Conservation (phyloP, 2,888 invertebrate species). For the Dasysyrphus albostriatus region DNA sequence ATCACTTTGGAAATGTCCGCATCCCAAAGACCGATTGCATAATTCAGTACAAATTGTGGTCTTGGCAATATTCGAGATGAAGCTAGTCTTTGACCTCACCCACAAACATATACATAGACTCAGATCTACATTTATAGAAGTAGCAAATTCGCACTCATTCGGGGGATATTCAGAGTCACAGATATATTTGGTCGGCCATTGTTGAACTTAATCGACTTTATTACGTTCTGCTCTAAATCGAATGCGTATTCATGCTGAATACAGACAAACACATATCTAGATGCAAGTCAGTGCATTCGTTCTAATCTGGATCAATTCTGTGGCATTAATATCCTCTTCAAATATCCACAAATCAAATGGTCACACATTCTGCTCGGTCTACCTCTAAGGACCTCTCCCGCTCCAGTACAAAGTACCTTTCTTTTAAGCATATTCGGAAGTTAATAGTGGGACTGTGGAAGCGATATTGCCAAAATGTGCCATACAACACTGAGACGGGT, state of each 20-base stretch:
- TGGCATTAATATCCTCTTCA: slow-evolving; percentile 65
- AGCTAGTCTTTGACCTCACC: slow-evolving; percentile 45
- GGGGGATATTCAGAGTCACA: background rate
- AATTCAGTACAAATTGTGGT: slow-evolving; percentile 69
- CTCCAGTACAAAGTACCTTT: slow-evolving; percentile 4
- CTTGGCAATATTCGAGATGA: slow-evolving; percentile 41
- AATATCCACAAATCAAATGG: slow-evolving; percentile 71
- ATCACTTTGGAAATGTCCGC: slow-evolving; percentile 36
- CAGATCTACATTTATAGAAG: no score
- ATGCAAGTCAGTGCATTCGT: slow-evolving; percentile 33
- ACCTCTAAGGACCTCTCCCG: slow-evolving; percentile 40
- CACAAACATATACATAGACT: background rate
- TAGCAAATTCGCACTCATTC: slow-evolving; percentile 11
- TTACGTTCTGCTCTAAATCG: slow-evolving; percentile 60
- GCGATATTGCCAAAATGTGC: slow-evolving; percentile 34
- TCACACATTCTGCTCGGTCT: slow-evolving; percentile 48
- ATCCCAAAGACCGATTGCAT: slow-evolving; percentile 54
- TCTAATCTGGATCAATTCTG: slow-evolving; percentile 62
- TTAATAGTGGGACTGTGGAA: slow-evolving; percentile 10
- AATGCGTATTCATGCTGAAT: slow-evolving; percentile 24
- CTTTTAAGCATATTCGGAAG: slow-evolving; percentile 26
- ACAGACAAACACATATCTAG: slow-evolving; percentile 17
- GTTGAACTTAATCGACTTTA: slow-evolving; percentile 43
- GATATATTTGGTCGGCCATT: slow-evolving; percentile 30
- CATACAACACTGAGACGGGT: background rate